These are phyloP conservation scores for Xanthorhoe designata DNA, from an alignment of 2,888 invertebrate genomes.

Conservation along the genomic window DNA sequence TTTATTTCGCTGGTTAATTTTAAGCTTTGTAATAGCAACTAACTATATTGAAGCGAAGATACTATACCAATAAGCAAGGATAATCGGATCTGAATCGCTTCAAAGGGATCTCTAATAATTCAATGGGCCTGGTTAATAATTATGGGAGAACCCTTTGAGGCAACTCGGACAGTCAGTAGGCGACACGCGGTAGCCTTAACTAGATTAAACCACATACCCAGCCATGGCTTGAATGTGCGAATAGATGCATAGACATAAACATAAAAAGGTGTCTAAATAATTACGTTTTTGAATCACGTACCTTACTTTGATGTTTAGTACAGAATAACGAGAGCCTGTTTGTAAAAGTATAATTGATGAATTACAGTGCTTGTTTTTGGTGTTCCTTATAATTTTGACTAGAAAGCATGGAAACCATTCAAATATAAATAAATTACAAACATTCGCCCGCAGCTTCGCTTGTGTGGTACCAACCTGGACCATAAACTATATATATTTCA, in stretches of 20 bases:
- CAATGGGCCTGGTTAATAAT: constrained; percentile 8
- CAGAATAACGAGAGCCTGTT: not conserved
- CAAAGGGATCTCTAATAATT: constrained; percentile 19
- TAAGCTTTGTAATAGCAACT: not conserved
- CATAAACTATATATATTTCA: too few relatives aligned
- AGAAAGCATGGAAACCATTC: too few relatives aligned
- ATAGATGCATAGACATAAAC: not conserved
- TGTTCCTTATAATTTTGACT: too few relatives aligned
- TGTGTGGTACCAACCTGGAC: too few relatives aligned
- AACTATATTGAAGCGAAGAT: not conserved
- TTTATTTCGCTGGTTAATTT: too few relatives aligned
- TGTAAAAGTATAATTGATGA: too few relatives aligned
- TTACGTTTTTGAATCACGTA: not conserved
- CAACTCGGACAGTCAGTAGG: constrained; percentile 8
- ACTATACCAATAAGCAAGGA: not conserved
- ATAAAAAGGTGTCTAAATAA: too few relatives aligned
- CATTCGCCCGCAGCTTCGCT: too few relatives aligned
- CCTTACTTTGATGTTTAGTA: not conserved
- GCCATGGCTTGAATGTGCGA: not conserved
- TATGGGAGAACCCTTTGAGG: constrained; percentile 15
- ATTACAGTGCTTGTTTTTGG: too few relatives aligned
- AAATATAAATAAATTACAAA: too few relatives aligned
- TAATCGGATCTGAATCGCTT: not conserved
- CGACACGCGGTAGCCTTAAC: constrained; percentile 16
- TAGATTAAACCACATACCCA: constrained; percentile 11